phyloP scores from a whole-genome alignment of 2,888 invertebrate species.

The Lordiphosa fenestrarum region DNA sequence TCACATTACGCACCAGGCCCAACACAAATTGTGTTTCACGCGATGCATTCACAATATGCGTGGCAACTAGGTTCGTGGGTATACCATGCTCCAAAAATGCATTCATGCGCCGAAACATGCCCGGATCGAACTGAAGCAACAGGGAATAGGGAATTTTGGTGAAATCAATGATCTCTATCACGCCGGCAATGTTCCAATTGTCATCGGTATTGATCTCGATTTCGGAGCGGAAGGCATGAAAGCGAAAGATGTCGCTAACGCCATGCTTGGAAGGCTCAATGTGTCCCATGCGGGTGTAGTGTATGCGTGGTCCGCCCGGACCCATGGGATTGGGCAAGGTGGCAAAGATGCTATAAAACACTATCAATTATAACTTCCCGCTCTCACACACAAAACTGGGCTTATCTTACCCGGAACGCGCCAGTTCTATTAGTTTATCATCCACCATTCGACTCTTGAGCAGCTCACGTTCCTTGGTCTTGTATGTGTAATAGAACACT shows the following conservation, averaged over 20 bases:
- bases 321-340: conserved; percentile 76
- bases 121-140: conserved; percentile 69
- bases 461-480: conserved; percentile 81
- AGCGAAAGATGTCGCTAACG: conserved; percentile 72
- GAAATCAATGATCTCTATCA: conserved; percentile 83
- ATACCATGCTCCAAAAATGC: conserved; percentile 72
- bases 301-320: conserved; percentile 81
- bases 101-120: conserved; percentile 72
- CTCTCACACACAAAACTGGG: background rate
- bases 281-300: conserved; percentile 81
- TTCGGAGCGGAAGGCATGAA: conserved; percentile 71
- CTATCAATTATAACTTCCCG: background rate
- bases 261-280: conserved; percentile 71
- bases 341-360: conserved; percentile 61
- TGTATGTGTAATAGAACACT: conserved; percentile 82
- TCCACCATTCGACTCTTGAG: conserved; percentile 78
- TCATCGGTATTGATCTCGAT: conserved; percentile 81
- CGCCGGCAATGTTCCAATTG: conserved; percentile 82
- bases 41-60: conserved; percentile 75
- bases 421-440: conserved; percentile 68
- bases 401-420: conserved; percentile 68
- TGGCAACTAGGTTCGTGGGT: conserved; percentile 70
- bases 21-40: conserved; percentile 72
- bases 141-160: conserved; percentile 75
- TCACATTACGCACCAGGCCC: conserved; percentile 67